These are phyloP conservation scores for Gorsachius goisagi DNA, from an alignment of 2,113 vertebrate genomes.

Conservation along the genomic window DNA sequence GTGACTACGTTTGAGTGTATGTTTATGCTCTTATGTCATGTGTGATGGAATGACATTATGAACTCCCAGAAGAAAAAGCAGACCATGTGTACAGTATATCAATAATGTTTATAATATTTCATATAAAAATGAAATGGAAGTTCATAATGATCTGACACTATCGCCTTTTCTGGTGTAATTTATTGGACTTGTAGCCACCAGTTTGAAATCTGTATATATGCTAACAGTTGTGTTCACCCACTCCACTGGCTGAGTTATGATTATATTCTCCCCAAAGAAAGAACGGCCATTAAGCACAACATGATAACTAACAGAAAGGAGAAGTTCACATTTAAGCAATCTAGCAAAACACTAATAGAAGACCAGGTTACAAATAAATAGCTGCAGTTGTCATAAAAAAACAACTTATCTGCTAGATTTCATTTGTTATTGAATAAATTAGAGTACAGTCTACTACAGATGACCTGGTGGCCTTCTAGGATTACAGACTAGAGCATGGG, in stretches of 20 bases:
- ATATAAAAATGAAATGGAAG: neutral
- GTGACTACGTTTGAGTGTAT: neutral
- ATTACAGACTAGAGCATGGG: conserved; percentile 24
- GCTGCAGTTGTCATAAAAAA: neutral
- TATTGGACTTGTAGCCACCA: neutral
- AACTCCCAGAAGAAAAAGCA: neutral
- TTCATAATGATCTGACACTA: neutral
- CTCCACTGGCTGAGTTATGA: neutral
- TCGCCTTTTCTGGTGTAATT: neutral
- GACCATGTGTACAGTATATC: neutral
- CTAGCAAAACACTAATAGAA: neutral
- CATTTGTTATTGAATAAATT: neutral
- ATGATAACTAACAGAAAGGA: neutral
- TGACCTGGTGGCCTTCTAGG: conserved; percentile 33
- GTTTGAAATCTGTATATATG: neutral
- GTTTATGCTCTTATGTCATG: neutral
- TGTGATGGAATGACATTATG: neutral
- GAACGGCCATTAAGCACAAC: neutral
- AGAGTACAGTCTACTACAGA: conserved; percentile 2
- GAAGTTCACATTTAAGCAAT: neutral
- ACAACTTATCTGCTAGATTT: neutral
- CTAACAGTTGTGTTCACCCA: neutral
- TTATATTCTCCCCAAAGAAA: neutral
- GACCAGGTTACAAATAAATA: neutral
- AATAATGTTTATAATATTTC: neutral